These are phyloP conservation scores for Elgaria multicarinata DNA, from an alignment of 2,113 vertebrate species.

Conservation along the genomic window DNA sequence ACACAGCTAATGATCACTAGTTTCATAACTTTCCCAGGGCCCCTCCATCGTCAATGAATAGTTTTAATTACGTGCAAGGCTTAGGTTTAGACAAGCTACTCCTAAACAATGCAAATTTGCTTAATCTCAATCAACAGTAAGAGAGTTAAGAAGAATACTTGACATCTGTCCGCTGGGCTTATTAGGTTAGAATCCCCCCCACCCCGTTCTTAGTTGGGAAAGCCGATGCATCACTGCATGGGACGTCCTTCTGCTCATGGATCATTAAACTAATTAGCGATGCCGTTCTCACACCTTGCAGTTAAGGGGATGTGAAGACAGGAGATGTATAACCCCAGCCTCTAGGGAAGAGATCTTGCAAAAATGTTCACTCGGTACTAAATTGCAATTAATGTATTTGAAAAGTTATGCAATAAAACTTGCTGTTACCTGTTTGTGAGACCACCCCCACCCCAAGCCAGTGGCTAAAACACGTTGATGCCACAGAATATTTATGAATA, in stretches of 20 bases:
- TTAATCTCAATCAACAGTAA: constrained; percentile 1
- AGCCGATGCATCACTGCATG: background rate
- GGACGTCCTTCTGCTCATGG: background rate
- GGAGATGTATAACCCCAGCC: background rate
- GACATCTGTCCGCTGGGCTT: background rate
- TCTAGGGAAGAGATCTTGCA: background rate
- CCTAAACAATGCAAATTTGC: constrained; percentile 22
- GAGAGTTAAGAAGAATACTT: constrained; percentile 4
- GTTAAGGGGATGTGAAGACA: background rate
- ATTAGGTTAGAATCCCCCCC: background rate
- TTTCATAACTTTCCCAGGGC: constrained; percentile 7
- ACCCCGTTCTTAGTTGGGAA: constrained; percentile 10
- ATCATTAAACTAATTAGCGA: background rate
- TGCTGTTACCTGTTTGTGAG: background rate
- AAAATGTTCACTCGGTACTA: background rate
- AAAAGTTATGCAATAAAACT: too few relatives aligned
- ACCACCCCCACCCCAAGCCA: background rate
- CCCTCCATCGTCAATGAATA: background rate
- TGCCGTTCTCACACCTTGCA: background rate
- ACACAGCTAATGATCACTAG: background rate
- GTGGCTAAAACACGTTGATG: background rate
- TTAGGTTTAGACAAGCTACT: constrained; percentile 23
- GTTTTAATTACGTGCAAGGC: background rate
- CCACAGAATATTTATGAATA: background rate
- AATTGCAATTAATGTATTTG: too few relatives aligned